phyloP scores from a whole-genome alignment of 2,797 vertebrate species.

The Paramormyrops hopkinsi region DNA sequence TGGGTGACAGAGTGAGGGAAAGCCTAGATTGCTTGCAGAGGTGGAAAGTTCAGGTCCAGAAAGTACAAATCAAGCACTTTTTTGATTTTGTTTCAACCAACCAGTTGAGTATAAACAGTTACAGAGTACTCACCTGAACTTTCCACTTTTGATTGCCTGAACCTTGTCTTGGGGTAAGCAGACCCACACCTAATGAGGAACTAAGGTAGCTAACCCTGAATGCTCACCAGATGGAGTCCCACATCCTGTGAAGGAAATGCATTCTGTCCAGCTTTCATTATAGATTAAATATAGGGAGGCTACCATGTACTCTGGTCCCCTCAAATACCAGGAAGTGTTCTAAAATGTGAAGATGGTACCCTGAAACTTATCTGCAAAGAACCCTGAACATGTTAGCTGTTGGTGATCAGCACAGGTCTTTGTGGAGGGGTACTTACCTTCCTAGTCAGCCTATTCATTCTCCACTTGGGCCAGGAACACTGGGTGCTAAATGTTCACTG shows the following conservation, averaged over 20 bases:
- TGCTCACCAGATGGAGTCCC: background rate
- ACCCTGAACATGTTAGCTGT: background rate
- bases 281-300: background rate
- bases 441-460: background rate
- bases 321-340: background rate
- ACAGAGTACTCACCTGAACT: background rate
- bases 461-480: too few species aligned
- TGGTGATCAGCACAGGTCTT: background rate
- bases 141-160: background rate
- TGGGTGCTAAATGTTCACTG: background rate
- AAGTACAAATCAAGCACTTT: too few species aligned
- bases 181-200: background rate
- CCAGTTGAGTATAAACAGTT: background rate
- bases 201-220: background rate
- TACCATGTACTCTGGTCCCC: background rate
- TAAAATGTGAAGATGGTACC: background rate
- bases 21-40: background rate
- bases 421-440: background rate
- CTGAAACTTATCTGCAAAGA: background rate
- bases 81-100: background rate
- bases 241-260: background rate
- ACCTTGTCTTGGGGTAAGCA: background rate
- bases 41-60: background rate
- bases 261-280: background rate
- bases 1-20: background rate